Percentiles rank a stretch among this genome's conserved stretches.
Conservation (phyloP, 92 coral and sea anemone genomes). For the Zoanthus gigantus region DNA sequence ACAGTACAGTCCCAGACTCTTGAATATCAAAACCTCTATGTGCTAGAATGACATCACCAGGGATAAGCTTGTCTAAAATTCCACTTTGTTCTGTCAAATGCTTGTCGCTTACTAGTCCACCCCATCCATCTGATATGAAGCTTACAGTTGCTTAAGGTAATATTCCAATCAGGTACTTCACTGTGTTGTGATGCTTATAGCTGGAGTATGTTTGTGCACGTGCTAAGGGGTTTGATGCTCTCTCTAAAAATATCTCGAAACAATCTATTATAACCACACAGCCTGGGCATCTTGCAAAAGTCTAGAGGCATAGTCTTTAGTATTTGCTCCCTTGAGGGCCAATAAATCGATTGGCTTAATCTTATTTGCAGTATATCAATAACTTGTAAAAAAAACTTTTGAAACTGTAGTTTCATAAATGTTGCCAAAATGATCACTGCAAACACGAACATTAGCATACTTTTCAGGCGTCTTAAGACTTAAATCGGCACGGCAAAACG, state of each 20-base stretch:
- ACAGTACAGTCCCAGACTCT: conserved; percentile 70
- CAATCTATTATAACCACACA: conserved; percentile 35
- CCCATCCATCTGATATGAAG: background rate
- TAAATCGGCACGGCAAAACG: no score
- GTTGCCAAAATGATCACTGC: background rate
- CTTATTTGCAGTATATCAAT: conserved; percentile 51
- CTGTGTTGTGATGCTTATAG: no score
- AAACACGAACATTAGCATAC: no score
- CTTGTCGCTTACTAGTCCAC: conserved; percentile 38
- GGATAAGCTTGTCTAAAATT: conserved; percentile 53
- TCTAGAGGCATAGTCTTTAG: no score
- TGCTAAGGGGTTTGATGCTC: conserved; percentile 29
- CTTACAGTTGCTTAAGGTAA: conserved; percentile 57
- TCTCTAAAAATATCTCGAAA: conserved; percentile 14
- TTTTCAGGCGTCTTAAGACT: no score
- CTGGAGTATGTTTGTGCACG: conserved; percentile 18
- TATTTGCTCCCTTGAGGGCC: background rate
- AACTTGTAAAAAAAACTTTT: conserved; percentile 38
- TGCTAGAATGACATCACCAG: conserved; percentile 74
- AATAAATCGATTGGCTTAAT: conserved; percentile 5
- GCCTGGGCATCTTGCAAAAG: no score
- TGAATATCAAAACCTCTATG: conserved; percentile 69
- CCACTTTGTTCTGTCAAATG: conserved; percentile 58
- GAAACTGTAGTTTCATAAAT: conserved; percentile 29
- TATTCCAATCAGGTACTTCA: background rate